Percentiles rank a stretch among this genome's conserved stretches.
These are phyloP conservation scores for Coelinius sp. DNA, from an alignment of 2,888 invertebrate genomes.

Conservation along the genomic window DNA sequence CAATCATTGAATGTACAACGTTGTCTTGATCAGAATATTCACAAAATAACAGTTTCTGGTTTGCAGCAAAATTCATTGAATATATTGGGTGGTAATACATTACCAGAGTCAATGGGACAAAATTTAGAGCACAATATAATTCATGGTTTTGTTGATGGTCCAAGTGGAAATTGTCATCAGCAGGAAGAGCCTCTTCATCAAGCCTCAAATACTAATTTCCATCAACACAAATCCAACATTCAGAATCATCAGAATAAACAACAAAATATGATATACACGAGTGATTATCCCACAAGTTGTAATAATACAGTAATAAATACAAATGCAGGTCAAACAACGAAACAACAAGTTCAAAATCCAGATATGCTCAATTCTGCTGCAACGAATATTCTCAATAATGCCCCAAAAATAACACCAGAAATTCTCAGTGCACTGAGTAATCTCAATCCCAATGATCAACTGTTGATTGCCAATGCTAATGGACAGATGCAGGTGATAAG, in stretches of 20 bases:
- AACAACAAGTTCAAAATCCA: constrained; percentile 54
- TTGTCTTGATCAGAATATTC: constrained; percentile 65
- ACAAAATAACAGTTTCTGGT: constrained; percentile 53
- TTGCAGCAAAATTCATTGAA: constrained; percentile 57
- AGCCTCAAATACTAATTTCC: constrained; percentile 23
- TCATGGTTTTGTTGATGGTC: constrained; percentile 1
- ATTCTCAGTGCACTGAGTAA: constrained; percentile 67
- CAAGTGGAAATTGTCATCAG: constrained; percentile 22
- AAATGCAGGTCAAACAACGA: constrained; percentile 37
- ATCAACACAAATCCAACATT: constrained; percentile 22
- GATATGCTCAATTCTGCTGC: constrained; percentile 63
- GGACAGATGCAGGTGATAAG: constrained; percentile 70
- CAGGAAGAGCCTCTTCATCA: constrained; percentile 46
- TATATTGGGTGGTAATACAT: constrained; percentile 56
- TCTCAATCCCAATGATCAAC: constrained; percentile 68
- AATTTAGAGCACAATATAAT: constrained; percentile 9
- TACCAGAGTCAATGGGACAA: neutral
- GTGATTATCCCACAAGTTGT: constrained; percentile 47
- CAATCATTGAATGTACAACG: constrained; percentile 65
- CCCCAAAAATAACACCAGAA: constrained; percentile 68
- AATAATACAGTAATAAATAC: constrained; percentile 36
- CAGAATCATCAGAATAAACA: constrained; percentile 50
- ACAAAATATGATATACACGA: constrained; percentile 65
- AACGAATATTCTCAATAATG: constrained; percentile 65
- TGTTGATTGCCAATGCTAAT: constrained; percentile 67